Conservation (phyloP, 2,113 vertebrate genomes). For the Acrocephalus kingi region DNA sequence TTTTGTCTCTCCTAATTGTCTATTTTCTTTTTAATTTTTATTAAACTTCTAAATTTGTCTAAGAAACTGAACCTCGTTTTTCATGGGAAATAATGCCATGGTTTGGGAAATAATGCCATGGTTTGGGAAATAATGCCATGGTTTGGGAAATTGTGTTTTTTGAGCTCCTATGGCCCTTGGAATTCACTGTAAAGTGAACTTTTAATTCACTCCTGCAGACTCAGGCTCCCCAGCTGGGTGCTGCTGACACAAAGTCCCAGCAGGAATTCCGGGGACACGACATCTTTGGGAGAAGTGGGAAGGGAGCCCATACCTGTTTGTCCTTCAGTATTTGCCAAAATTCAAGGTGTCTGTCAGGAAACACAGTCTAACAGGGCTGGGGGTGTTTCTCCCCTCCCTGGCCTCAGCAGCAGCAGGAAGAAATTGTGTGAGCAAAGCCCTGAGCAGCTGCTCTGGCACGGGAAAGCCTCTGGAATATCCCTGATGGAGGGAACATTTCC, state of each 20-base stretch:
- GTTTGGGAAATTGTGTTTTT: background rate
- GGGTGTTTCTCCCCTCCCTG: background rate
- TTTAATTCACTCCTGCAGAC: background rate
- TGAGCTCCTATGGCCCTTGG: background rate
- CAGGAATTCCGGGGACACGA: accelerated
- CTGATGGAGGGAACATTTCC: background rate
- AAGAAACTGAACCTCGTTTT: no score
- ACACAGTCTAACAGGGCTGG: background rate
- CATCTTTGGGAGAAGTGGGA: background rate
- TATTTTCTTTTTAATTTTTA: no score
- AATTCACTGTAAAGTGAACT: background rate
- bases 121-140: no score
- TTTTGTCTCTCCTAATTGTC: no score
- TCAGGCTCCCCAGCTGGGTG: no score
- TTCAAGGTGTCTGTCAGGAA: background rate
- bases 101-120: background rate
- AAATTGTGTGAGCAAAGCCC: no score
- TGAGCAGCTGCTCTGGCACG: background rate
- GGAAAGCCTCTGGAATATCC: accelerated
- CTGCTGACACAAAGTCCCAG: background rate
- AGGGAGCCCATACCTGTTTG: background rate
- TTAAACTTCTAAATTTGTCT: no score
- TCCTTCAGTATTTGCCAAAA: background rate
- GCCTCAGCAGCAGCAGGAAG: background rate
- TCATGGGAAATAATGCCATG: no score